Conservation (phyloP, 2,888 invertebrate genomes). For the Heliconius ismenius region DNA sequence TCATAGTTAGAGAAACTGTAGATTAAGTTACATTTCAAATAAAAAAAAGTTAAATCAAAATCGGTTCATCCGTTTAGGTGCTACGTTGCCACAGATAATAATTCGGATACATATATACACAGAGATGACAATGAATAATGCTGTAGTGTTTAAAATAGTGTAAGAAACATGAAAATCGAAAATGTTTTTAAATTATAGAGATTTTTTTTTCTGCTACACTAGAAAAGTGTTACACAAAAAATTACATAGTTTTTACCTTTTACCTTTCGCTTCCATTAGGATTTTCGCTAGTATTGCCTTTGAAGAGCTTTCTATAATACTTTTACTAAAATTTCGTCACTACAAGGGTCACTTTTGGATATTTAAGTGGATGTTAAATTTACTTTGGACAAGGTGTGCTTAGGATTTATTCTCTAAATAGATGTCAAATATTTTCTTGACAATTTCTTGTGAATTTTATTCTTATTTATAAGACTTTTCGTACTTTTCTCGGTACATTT, state of each 20-base stretch:
- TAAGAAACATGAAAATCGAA: too few species aligned
- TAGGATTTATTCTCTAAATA: conserved; percentile 14
- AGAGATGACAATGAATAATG: too few species aligned
- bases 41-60: too few species aligned
- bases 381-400: conserved; percentile 8
- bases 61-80: too few species aligned
- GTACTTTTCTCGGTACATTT: neutral
- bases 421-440: conserved; percentile 9
- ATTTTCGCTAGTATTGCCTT: neutral
- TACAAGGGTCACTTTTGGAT: conserved; percentile 6
- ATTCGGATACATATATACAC: too few species aligned
- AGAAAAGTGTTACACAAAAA: too few species aligned
- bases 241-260: neutral
- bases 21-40: too few species aligned
- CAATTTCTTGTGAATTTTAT: neutral
- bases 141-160: too few species aligned
- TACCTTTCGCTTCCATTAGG: neutral
- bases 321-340: neutral
- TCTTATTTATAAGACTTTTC: neutral
- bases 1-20: too few species aligned
- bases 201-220: too few species aligned
- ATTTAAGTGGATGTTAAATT: conserved; percentile 14
- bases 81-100: too few species aligned
- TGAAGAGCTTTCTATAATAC: conserved; percentile 3
- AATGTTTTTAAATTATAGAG: too few species aligned